phyloP scores from a whole-genome alignment of 2,888 invertebrate species.

The Apoderus coryli region DNA sequence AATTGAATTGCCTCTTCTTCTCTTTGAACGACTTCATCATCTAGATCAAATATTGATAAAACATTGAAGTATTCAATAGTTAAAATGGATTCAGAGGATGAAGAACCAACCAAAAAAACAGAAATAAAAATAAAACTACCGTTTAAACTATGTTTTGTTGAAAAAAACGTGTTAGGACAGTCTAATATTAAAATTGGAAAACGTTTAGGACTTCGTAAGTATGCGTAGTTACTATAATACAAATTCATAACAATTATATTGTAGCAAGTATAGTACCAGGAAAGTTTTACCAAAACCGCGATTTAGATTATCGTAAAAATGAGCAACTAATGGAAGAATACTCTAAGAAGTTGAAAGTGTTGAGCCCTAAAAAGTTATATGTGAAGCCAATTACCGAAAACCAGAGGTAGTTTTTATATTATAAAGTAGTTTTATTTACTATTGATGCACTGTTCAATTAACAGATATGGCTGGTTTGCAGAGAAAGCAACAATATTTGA shows the following conservation, averaged over 20 bases:
- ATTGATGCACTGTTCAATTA: slow-evolving; percentile 11
- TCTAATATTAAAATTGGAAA: slow-evolving; percentile 22
- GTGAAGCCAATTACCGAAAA: slow-evolving; percentile 28
- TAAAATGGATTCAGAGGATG: slow-evolving; percentile 10
- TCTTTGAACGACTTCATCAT: slow-evolving; percentile 77
- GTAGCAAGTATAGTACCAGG: slow-evolving; percentile 25
- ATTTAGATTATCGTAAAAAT: slow-evolving; percentile 16
- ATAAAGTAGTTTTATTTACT: slow-evolving; percentile 1
- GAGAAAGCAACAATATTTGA: slow-evolving; percentile 23
- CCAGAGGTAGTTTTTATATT: slow-evolving; percentile 24
- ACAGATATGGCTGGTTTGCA: slow-evolving; percentile 34
- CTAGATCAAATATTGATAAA: slow-evolving; percentile 35
- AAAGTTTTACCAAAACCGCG: slow-evolving; percentile 26
- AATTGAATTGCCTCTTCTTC: slow-evolving; percentile 95
- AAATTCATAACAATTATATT: slow-evolving; percentile 9
- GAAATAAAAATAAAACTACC: slow-evolving; percentile 19
- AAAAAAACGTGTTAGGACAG: slow-evolving; percentile 20
- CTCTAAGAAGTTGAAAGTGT: slow-evolving; percentile 23
- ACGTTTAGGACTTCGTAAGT: slow-evolving; percentile 19
- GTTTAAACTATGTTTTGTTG: slow-evolving; percentile 28
- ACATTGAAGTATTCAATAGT: too few species aligned
- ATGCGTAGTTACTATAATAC: slow-evolving; percentile 1
- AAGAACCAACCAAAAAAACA: slow-evolving; percentile 11
- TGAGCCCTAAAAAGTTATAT: slow-evolving; percentile 26
- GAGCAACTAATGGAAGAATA: slow-evolving; percentile 21